Evolutionary conservation across 2,113 vertebrate genomes (phyloP), one percentile per base, ranked within the genome.

Genomic region (Lota lota): DNA sequence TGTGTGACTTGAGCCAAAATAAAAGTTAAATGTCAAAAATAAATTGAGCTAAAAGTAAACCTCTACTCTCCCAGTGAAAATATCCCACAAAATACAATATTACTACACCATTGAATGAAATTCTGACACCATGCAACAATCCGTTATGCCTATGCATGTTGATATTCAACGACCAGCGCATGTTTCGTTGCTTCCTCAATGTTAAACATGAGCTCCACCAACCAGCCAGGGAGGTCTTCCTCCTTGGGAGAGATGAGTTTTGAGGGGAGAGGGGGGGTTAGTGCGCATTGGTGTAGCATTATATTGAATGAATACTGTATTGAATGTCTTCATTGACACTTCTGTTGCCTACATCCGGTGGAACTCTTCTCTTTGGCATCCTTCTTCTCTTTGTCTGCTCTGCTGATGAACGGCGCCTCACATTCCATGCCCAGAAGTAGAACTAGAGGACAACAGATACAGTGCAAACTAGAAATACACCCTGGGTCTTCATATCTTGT

Each of bases 111-210:
- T 47, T 10, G 40, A 47, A 47, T 11, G 10, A 47, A 47, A 0
- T 47, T 47, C 40, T 11, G 40, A 47, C 8, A 14, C 8, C 40
- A 47, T 11, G 40, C 8, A 47, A 33, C 28, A 6, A 33, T 6
- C 28, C 28, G 28, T 33, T 33, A 14, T 14, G 40, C 7, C 40
- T 12, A 5, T 47, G 12, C 12, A 14, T 47, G 40, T 47, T 47
- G 7, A 8, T 65, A 89, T 79, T 94, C 93, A 63, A 94, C 83
- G 22, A 82, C 82, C 58, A 95, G 79, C 17, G 91, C 79, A 2
- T 95, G 90, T 16, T 75, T 77, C 17, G 80, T 89, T 68, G 94
- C 93, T 64, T 94, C 93, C 22, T 95, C 93, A 0, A 95, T 90
- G 72, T 92, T 89, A 67, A 74, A 19, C 88, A 95, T 93, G 51